phyloP scores from a whole-genome alignment of 2,113 vertebrate species.

The Otolemur garnettii region DNA sequence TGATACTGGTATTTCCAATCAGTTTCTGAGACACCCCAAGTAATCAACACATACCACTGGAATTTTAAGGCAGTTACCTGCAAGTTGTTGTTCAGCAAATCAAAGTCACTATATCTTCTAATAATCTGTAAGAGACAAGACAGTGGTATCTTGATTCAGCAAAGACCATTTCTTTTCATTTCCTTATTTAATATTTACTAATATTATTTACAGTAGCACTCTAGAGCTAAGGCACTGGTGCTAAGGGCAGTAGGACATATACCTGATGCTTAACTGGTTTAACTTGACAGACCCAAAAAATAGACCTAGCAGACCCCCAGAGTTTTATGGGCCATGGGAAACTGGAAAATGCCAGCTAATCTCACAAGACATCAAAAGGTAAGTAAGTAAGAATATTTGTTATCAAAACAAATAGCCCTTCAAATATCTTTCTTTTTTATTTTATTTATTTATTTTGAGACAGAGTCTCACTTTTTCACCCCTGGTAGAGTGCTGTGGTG shows the following conservation, averaged over 20 bases:
- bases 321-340: neutral
- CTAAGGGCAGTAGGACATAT: neutral
- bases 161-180: constrained; percentile 37
- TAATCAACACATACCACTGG: neutral
- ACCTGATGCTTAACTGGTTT: neutral
- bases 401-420: constrained; percentile 36
- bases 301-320: neutral
- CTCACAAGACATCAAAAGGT: neutral
- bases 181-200: neutral
- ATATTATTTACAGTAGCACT: neutral
- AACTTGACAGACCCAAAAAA: neutral
- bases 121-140: constrained; percentile 92
- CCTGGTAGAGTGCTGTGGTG: too few species aligned
- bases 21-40: constrained; percentile 45
- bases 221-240: neutral
- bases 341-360: constrained; percentile 33
- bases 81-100: constrained; percentile 95
- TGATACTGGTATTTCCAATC: constrained; percentile 28
- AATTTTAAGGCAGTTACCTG: constrained; percentile 90
- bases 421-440: constrained; percentile 40
- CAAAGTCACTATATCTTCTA: constrained; percentile 98
- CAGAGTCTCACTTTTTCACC: too few species aligned
- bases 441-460: too few species aligned
- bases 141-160: constrained; percentile 51
- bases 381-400: neutral